Evolutionary conservation across 2,888 invertebrate species (phyloP), one percentile per base, ranked within the genome.

Genomic region (Calameuta idolon): DNA sequence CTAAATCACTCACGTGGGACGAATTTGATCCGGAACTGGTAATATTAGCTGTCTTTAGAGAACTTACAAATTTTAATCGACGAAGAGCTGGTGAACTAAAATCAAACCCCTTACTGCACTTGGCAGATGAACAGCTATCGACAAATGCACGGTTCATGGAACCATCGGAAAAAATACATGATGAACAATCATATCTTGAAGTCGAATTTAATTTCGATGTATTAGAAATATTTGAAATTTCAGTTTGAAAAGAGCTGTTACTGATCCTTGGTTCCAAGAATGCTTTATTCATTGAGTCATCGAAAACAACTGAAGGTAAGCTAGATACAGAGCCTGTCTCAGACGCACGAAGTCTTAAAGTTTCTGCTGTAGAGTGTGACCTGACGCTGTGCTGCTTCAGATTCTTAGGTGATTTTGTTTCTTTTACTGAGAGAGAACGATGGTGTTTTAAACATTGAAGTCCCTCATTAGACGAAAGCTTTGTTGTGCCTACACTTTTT

Each of bases 141-240:
- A 89, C 76, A 74, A 90, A 90, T 40, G 83, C 85, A n/a, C 83
- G 79, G 81, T 90, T 90, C 12, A 82, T 80, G 4, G 87, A 83
- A n/a, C 82, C 83, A 79, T 84, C 80, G 34, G 87, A 86, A 71
- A 79, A 77, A 2, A 77, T 77, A 0, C 85, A 85, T 0, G 80
- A 81, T 1, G 79, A 80, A 12, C 81, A 83, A 80, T 75, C 80
- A 69, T 78, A 79, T 34, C 73, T 79, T 23, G 86, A 83, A 73
- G 77, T 78, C n/a, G 86, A 85, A 69, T 77, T 85, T 11, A 81
- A 30, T 75, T 79, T 84, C n/a, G 83, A 77, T 76, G 88, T 89
- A 0, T 81, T 77, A 3, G 90, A 90, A 34, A 89, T 77, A 69
- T 86, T 87, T 15, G 90, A 89, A 4, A 87, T 69, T 74, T 80